Evolutionary conservation across 35 echinoderm and acorn worm species (phyloP).

Genomic region (Patiria miniata): DNA sequence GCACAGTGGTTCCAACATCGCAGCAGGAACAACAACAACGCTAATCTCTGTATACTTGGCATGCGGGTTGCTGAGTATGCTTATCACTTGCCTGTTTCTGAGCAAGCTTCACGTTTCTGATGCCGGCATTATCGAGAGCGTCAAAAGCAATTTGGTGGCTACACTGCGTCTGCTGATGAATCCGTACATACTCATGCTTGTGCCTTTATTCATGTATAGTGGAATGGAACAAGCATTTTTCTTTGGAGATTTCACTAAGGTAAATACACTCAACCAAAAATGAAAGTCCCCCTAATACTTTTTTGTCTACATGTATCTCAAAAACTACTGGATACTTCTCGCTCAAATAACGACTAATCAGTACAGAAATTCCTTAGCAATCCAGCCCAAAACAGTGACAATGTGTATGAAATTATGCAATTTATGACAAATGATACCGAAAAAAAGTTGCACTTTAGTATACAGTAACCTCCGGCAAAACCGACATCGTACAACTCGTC

Average conservation of each 20-base stretch:
- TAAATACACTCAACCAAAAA: too few relatives aligned
- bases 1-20: neutral
- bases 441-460: too few relatives aligned
- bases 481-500: too few relatives aligned
- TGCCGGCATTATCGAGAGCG: neutral
- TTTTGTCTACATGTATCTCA: too few relatives aligned
- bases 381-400: too few relatives aligned
- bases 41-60: neutral
- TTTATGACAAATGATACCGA: too few relatives aligned
- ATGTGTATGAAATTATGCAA: too few relatives aligned
- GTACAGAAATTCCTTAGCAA: too few relatives aligned
- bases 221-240: slow-evolving; percentile 13
- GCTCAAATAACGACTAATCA: too few relatives aligned
- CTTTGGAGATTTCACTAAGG: slow-evolving; percentile 6
- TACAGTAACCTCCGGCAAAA: too few relatives aligned
- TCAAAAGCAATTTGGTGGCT: neutral
- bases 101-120: neutral
- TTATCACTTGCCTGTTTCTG: neutral
- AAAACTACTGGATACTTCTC: too few relatives aligned
- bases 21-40: neutral
- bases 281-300: too few relatives aligned
- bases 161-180: neutral
- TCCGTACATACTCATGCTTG: neutral
- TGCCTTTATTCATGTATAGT: neutral
- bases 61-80: neutral